phyloP scores from a whole-genome alignment of 1,140 invertebrate species.

The Branchinecta lindahli region DNA sequence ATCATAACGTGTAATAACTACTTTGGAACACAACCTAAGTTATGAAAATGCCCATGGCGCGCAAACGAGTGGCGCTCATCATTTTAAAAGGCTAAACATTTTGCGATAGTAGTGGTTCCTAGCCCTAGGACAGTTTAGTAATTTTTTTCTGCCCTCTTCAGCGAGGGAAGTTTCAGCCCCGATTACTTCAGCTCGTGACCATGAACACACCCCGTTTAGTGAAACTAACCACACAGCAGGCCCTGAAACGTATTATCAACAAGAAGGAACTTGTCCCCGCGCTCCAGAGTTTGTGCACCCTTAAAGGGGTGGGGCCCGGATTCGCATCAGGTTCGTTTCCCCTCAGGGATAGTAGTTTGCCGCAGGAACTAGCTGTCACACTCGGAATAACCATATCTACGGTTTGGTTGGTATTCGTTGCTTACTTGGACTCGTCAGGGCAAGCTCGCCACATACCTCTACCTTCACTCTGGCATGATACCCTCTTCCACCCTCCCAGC shows the following conservation, averaged over 20 bases:
- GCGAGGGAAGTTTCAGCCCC: constrained; percentile 33
- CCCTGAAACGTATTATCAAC: constrained; percentile 20
- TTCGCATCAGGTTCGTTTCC: constrained; percentile 33
- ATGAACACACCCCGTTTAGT: constrained; percentile 32
- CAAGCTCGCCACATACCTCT: no score
- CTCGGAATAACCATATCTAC: no score
- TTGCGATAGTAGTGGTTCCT: no score
- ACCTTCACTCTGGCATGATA: no score
- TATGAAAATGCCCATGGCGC: no score
- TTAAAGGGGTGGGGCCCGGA: constrained; percentile 37
- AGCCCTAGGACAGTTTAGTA: background rate
- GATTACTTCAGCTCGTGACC: constrained; percentile 30
- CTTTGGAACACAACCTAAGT: no score
- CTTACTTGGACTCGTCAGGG: no score
- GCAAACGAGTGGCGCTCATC: no score
- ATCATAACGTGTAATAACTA: no score
- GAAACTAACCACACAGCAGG: constrained; percentile 15
- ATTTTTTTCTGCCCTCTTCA: constrained; percentile 20
- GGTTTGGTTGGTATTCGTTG: no score
- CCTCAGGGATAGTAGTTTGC: constrained; percentile 2
- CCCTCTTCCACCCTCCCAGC: no score
- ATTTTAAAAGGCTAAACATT: no score
- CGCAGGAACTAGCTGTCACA: background rate
- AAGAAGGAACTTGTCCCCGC: constrained; percentile 30
- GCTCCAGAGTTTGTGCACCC: constrained; percentile 31